These are phyloP conservation scores for Conger conger DNA, from an alignment of 2,113 vertebrate genomes.

Conservation along the genomic window DNA sequence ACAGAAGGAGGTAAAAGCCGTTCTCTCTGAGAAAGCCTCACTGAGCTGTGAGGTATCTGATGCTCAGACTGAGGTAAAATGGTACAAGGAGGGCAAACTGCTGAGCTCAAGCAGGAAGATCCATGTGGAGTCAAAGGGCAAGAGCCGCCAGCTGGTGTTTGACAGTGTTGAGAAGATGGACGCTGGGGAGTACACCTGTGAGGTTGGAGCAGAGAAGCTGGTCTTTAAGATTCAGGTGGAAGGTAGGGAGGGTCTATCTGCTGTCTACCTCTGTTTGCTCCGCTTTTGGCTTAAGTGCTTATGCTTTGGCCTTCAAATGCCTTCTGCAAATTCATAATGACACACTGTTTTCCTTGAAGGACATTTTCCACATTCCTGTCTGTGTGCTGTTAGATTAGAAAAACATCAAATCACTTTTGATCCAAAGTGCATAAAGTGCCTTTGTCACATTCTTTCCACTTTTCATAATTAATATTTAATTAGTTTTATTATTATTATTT, in stretches of 20 bases:
- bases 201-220: conserved; percentile 72
- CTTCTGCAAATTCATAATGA: neutral
- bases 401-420: no score
- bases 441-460: no score
- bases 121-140: conserved; percentile 66
- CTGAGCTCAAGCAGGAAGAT: conserved; percentile 76
- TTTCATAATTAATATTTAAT: no score
- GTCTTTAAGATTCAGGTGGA: conserved; percentile 76
- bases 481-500: no score
- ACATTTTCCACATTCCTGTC: no score
- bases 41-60: conserved; percentile 75
- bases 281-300: neutral
- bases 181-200: conserved; percentile 81
- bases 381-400: no score
- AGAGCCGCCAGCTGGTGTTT: conserved; percentile 72
- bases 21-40: conserved; percentile 75
- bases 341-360: no score
- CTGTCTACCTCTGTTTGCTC: neutral
- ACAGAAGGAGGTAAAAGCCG: conserved; percentile 70
- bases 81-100: conserved; percentile 85
- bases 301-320: neutral
- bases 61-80: conserved; percentile 72
- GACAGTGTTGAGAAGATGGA: conserved; percentile 74
- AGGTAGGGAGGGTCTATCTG: conserved; percentile 67
- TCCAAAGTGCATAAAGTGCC: no score